Base-by-base conservation (phyloP, 64 coral and sea anemone species). In the Montipora capricornis region DNA sequence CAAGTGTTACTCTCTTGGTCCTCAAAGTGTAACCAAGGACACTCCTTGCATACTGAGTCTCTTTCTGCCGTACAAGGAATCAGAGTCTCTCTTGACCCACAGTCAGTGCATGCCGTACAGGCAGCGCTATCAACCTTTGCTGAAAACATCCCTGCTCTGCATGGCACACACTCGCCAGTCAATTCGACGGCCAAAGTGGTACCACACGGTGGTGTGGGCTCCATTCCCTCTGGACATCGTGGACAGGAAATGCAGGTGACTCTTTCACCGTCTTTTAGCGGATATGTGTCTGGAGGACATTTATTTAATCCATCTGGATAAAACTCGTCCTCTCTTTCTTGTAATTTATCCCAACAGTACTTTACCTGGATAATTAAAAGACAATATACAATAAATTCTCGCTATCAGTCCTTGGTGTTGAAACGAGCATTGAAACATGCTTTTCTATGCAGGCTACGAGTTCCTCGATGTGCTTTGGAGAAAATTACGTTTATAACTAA, bases 91-190 rank as follows among this genome's bases (percentile, higher is more conserved):
- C 66, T 86, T 68, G 82, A 73, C 16, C 62, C 82, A 86, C 82
- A 86, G 19, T 86, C 82, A 50, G 62, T 73, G n/a, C 82, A 86
- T 70, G n/a, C 10, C 37, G 70, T 86, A 13, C 82, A 86, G 2
- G 82, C 45, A 2, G 44, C 19, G 46, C 45, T 86, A 13, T 11
- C 19, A 50, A 4, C 46, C 1, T 49, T 10, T 5, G 50, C 10
- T 50, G 82, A 86, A 73, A n/a, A 73, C 5, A 59, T 86, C 16
- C 82, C 64, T 86, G 64, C 19, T 13, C 17, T 86, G 66, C 82
- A 86, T n/a, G 66, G 60, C 14, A 67, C 15, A 20, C 82, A 86
- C 16, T 86, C 64, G 5, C 82, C 82, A 70, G 45, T 9, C 19
- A 44, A 44, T 20, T 71, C 53, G 16, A 10, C 14, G 11, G 14